These are phyloP conservation scores for Gnathochromis pfefferi DNA, from an alignment of 2,113 vertebrate species.

Conservation along the genomic window DNA sequence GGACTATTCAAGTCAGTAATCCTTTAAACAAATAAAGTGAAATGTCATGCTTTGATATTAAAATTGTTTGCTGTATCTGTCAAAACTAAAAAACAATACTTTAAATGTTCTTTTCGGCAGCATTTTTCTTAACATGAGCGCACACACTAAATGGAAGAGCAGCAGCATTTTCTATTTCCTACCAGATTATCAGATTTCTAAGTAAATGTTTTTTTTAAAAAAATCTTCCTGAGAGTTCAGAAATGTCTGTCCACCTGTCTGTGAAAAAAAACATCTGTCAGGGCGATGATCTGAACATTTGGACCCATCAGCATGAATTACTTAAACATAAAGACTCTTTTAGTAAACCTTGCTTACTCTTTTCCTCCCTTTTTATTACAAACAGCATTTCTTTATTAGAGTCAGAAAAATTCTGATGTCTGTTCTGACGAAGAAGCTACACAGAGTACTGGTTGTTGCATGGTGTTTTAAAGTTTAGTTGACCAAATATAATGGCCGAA, in stretches of 20 bases:
- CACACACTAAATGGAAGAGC: not conserved
- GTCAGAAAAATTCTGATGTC: not conserved
- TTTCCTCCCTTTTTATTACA: not conserved
- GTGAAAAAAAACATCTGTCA: not conserved
- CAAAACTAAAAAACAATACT: not conserved
- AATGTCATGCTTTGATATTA: not conserved
- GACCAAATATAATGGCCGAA: not conserved
- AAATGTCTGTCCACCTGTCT: not conserved
- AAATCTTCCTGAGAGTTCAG: not conserved
- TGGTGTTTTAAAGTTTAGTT: not conserved
- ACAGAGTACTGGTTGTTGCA: not conserved
- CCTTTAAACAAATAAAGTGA: not conserved
- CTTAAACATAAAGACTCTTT: not conserved
- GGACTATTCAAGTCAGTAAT: not conserved
- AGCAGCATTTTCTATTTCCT: not conserved
- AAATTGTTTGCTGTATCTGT: not conserved
- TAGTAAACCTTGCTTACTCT: not conserved
- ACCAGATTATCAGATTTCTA: not conserved
- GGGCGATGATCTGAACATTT: not conserved
- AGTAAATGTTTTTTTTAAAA: fast-evolving
- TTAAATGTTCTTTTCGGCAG: not conserved
- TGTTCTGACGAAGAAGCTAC: not conserved
- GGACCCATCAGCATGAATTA: not conserved
- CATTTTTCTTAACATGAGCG: not conserved
- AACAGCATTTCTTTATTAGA: not conserved